These are phyloP conservation scores for Pyrrhosoma nymphula DNA, from an alignment of 2,888 invertebrate genomes.

Conservation along the genomic window DNA sequence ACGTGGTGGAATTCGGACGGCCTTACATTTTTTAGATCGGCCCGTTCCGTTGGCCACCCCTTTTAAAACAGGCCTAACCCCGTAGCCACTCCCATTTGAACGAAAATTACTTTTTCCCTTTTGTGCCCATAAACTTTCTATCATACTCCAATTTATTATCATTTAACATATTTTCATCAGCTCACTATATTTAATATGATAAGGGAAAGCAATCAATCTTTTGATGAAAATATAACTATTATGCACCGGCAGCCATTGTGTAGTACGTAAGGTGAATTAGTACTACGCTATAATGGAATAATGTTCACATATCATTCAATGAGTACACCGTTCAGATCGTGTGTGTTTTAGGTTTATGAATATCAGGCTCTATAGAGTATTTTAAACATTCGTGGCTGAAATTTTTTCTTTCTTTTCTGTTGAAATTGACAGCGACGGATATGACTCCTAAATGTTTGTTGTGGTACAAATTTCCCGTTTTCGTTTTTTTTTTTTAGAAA, in stretches of 20 bases:
- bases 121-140: background rate
- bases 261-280: conserved; percentile 47
- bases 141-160: background rate
- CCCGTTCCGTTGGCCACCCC: conserved; percentile 41
- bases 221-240: conserved; percentile 37
- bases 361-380: conserved; percentile 29
- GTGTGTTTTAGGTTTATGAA: conserved; percentile 51
- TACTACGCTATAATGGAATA: conserved; percentile 44
- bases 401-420: background rate
- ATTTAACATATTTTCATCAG: conserved; percentile 21
- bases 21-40: conserved; percentile 42
- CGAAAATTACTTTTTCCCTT: background rate
- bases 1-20: conserved; percentile 39
- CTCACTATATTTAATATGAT: conserved; percentile 55
- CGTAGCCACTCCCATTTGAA: background rate
- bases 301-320: conserved; percentile 62
- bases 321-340: conserved; percentile 62
- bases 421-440: background rate
- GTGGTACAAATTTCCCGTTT: background rate
- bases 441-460: background rate
- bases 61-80: conserved; percentile 44
- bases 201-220: conserved; percentile 28
- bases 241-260: conserved; percentile 51
- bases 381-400: conserved; percentile 4
- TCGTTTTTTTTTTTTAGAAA: background rate